Evolutionary conservation across 2,797 vertebrate species (phyloP).

Genomic region (Agapornis canus): DNA sequence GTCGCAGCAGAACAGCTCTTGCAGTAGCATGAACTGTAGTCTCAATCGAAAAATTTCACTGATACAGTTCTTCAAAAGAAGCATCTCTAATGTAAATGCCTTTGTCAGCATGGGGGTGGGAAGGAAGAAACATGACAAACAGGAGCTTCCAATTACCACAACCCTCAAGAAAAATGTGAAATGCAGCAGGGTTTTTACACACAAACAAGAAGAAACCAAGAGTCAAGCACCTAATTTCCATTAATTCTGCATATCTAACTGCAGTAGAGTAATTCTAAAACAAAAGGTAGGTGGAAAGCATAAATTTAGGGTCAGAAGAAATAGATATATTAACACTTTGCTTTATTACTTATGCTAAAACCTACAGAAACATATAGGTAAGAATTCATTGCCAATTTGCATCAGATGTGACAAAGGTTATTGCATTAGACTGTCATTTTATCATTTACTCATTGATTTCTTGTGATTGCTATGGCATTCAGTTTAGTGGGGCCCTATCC

Average conservation of each 20-base stretch:
- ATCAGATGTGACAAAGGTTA: background rate
- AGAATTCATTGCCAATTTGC: background rate
- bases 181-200: background rate
- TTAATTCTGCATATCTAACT: background rate
- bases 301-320: background rate
- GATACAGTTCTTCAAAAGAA: background rate
- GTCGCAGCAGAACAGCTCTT: background rate
- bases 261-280: background rate
- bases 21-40: background rate
- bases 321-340: background rate
- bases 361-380: background rate
- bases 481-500: background rate
- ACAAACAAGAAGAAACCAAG: background rate
- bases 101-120: background rate
- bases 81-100: background rate
- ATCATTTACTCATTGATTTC: background rate
- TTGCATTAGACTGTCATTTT: background rate
- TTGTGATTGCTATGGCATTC: background rate
- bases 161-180: background rate
- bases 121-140: background rate
- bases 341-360: background rate
- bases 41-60: background rate
- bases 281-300: background rate
- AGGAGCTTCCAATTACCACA: background rate
- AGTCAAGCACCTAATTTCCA: background rate